Base-by-base conservation (phyloP, 2,797 vertebrate species). In the Neomorphus geoffroyi region DNA sequence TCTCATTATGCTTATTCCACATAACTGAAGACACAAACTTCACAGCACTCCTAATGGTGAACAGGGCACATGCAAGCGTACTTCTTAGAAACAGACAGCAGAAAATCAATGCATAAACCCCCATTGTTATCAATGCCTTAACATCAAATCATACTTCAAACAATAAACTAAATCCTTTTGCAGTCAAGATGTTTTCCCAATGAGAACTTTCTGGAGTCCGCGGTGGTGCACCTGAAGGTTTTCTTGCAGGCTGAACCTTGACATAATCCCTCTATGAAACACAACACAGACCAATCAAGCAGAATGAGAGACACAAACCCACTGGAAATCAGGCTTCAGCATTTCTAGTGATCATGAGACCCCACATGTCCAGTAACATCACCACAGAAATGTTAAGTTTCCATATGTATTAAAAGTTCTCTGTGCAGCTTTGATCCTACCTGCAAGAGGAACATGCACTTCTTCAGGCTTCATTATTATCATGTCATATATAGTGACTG, bases 51-150 rank as follows among this genome's bases (percentile, higher is more conserved):
- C 7, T n/a, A 65, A 28, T 11, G n/a, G 28, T 65, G 32, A 21
- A 72, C 86, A 69, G 37, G 51, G 12, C 17, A 56, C 0, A 1
- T 39, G 27, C 24, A 71, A 46, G 7, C 0, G 0, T 58, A 64
- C 30, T 37, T 53, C 65, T 77, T 26, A 9, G 24, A 69, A 58
- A 83, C 2, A 53, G 35, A 62, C 2, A 60, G 62, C 17, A 57
- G 51, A 65, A 27, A 75, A 64, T 17, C 4, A 2, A 64, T 17
- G 37, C 7, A 50, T 5, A 37, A 50, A n/a, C 56, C 45, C 62
- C 2, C 28, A 26, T 10, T 26, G 41, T 60, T 61, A 72, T 11
- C 33, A 77, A 41, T 23, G 37, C 11, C 30, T 17, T 45, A 28
- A 26, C 5, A 23, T 7, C 32, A 32, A 92, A 23, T 35, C 28